A percentile compares a stretch with the other conserved stretches of the same genome.
phyloP scores from a whole-genome alignment of 2,113 vertebrate species.

The Clarias gariepinus region DNA sequence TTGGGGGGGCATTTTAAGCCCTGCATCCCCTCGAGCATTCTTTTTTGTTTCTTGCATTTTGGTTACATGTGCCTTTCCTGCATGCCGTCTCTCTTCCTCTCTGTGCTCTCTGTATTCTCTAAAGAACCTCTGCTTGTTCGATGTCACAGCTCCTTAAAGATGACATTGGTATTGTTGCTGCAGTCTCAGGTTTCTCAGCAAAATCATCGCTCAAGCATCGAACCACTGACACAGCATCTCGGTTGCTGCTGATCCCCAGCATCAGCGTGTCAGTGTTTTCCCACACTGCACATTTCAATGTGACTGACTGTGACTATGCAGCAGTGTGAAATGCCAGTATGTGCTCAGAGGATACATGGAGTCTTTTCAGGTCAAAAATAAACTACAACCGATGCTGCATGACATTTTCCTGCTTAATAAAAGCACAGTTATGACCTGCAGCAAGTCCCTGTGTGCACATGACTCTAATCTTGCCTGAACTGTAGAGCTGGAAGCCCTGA shows the following conservation, averaged over 20 bases:
- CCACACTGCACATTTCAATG: conserved; percentile 30
- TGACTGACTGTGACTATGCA: conserved; percentile 48
- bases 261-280: conserved; percentile 33
- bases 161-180: conserved; percentile 33
- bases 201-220: conserved; percentile 30
- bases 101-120: background rate
- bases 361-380: conserved; percentile 35
- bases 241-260: conserved; percentile 21
- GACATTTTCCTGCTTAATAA: conserved; percentile 42
- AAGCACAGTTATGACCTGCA: conserved; percentile 27
- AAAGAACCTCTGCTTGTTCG: conserved; percentile 32
- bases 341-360: conserved; percentile 4
- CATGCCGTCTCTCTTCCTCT: background rate
- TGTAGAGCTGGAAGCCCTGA: background rate
- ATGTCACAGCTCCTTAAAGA: conserved; percentile 16
- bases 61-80: background rate
- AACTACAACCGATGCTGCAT: conserved; percentile 15
- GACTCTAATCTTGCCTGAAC: conserved; percentile 19
- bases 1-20: conserved; percentile 22
- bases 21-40: background rate
- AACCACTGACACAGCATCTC: conserved; percentile 38
- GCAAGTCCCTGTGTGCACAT: background rate
- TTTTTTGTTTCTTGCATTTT: background rate
- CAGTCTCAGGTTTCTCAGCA: conserved; percentile 30
- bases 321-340: conserved; percentile 46